Evolutionary conservation across 2,888 invertebrate species (phyloP), one percentile per base, ranked within the genome.

Genomic region (Gisinianus flammeolus): DNA sequence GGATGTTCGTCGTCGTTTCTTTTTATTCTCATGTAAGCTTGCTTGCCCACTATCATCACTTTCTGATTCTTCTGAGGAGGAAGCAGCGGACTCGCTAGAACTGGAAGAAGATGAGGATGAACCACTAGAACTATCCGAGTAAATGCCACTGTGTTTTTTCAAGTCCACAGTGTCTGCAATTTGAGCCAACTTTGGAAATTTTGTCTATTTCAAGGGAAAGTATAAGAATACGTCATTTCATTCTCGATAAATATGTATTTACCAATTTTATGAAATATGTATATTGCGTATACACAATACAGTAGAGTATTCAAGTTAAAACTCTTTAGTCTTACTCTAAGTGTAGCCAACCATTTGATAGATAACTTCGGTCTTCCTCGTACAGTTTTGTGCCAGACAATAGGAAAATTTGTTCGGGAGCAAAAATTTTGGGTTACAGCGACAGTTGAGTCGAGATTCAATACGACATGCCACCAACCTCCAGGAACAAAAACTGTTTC

Each of bases 391-490:
- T 98, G 97, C 97, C 98, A 98, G 0, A 98, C 98, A 19, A 98
- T 91, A 0, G 97, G 96, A 87, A 99, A 97, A 88, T 99, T 99
- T 0, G 96, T 95, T 80, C 92, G 91, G 85, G 97, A 97, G 87
- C 95, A 94, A 87, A 98, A 99, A 88, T 99, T 99, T 87, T 99
- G 99, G 0, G 99, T 99, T 22, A 99, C 94, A 16, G 99, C 99
- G 68, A 99, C 93, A 0, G 99, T 98, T 81, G 94, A 92, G 86
- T 98, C 97, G 80, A 99, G 89, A 88, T 99, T 99, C 35, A 99
- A 89, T 19, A 99, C 99, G 26, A 99, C 99, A 87, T 99, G 99
- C 99, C 99, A 99, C 98, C 98, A 99, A 12, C 99, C 99, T 24
- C 97, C 97, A 12, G 98, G 98, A 76, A 98, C 97, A 89, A 97